Conservation (phyloP, 1,140 invertebrate species). For the Sitobion miscanthi region DNA sequence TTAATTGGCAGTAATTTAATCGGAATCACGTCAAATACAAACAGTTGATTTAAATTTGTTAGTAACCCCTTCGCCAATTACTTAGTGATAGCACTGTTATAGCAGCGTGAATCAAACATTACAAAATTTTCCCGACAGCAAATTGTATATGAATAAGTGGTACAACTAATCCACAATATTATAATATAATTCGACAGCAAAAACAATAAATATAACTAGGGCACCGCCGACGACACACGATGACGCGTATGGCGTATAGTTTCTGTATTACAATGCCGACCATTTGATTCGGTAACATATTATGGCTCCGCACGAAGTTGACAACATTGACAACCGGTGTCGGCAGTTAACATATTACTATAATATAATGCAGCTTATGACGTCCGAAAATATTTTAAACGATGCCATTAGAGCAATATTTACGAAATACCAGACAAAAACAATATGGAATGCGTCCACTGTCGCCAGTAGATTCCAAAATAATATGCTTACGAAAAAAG, state of each 20-base stretch:
- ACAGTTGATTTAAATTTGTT: neutral
- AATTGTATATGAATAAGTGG: neutral
- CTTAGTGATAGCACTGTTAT: neutral
- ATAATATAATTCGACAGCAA: neutral
- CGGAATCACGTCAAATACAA: neutral
- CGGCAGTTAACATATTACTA: neutral
- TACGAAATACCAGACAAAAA: neutral
- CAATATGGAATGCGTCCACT: neutral
- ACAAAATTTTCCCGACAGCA: neutral
- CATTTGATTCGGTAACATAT: neutral
- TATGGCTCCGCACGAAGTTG: neutral
- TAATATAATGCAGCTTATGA: neutral
- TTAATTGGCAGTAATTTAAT: constrained; percentile 31
- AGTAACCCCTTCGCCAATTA: neutral
- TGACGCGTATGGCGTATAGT: neutral
- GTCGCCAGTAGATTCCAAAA: constrained; percentile 14
- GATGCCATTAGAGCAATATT: neutral
- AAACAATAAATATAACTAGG: neutral
- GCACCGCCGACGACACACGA: neutral
- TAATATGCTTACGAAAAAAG: constrained; percentile 19
- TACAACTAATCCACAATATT: neutral
- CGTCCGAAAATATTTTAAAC: constrained; percentile 30
- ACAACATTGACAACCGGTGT: neutral
- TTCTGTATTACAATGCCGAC: neutral
- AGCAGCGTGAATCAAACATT: neutral